phyloP scores from a whole-genome alignment of 2,797 vertebrate genomes.

The Diceros bicornis region DNA sequence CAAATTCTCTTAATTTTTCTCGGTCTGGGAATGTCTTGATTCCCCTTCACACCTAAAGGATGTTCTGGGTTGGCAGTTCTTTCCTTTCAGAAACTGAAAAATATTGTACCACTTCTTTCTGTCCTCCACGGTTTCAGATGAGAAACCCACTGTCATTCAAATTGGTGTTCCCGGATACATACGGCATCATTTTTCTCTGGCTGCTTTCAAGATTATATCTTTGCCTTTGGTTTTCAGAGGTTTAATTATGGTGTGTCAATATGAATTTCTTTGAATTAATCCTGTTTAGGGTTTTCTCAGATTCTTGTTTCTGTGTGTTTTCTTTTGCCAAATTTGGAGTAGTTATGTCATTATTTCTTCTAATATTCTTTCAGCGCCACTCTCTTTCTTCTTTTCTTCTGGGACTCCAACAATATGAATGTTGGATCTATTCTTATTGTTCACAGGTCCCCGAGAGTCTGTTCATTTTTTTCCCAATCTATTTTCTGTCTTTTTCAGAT shows the following conservation, averaged over 20 bases:
- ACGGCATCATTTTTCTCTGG: constrained; percentile 27
- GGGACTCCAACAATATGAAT: not conserved
- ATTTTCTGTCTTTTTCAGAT: not conserved
- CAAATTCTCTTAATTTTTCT: constrained; percentile 57
- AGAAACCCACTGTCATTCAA: constrained; percentile 28
- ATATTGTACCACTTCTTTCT: constrained; percentile 49
- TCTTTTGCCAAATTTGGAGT: constrained; percentile 31
- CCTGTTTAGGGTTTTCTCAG: constrained; percentile 31
- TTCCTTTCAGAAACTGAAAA: constrained; percentile 43
- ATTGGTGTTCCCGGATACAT: not conserved
- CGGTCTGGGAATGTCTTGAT: not conserved
- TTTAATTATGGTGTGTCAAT: constrained; percentile 2
- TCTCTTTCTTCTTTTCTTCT: constrained; percentile 31
- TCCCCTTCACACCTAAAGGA: constrained; percentile 4
- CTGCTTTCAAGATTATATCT: constrained; percentile 51
- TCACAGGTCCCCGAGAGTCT: not conserved
- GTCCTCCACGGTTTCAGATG: constrained; percentile 4
- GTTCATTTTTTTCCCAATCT: constrained; percentile 33
- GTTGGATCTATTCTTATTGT: constrained; percentile 5
- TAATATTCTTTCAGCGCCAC: not conserved
- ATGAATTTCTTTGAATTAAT: constrained; percentile 3
- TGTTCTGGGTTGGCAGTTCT: constrained; percentile 11
- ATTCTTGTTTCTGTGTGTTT: constrained; percentile 43
- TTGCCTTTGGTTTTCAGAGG: constrained; percentile 54
- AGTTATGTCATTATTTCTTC: constrained; percentile 43